Evolutionary conservation across 1,140 invertebrate genomes (phyloP).

Genomic region (Asobara japonica): DNA sequence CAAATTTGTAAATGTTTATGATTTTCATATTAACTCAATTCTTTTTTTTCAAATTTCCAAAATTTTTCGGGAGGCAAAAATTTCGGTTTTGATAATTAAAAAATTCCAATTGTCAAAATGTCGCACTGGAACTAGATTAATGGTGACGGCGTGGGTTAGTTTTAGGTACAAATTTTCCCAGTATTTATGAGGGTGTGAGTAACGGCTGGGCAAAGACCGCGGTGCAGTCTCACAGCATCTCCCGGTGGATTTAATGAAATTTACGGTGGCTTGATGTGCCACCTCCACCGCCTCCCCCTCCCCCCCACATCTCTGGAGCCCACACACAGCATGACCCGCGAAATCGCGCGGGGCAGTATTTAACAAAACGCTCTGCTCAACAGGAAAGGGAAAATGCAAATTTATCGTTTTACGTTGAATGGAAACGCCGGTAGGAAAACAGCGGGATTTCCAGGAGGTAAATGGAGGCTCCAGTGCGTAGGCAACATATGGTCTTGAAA

Average conservation of each 20-base stretch:
- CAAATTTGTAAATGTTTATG: too few relatives aligned
- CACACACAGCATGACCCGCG: neutral
- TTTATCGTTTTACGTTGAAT: neutral
- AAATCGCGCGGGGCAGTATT: slow-evolving; percentile 7
- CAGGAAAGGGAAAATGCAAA: neutral
- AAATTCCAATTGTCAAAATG: too few relatives aligned
- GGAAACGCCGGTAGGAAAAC: neutral
- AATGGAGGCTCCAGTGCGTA: neutral
- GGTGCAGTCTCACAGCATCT: neutral
- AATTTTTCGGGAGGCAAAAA: too few relatives aligned
- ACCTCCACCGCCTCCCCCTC: neutral
- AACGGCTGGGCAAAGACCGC: neutral
- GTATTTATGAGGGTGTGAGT: slow-evolving; percentile 1
- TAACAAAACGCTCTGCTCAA: neutral
- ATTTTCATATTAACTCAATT: too few relatives aligned
- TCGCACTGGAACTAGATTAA: too few relatives aligned
- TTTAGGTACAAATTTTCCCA: neutral
- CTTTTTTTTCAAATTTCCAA: too few relatives aligned
- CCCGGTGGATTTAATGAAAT: slow-evolving; percentile 11
- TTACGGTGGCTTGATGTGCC: slow-evolving; percentile 7
- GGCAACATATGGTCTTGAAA: slow-evolving; percentile 11
- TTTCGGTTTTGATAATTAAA: too few relatives aligned
- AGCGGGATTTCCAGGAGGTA: neutral
- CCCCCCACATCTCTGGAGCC: neutral
- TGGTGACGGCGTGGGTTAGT: neutral